phyloP scores from a whole-genome alignment of 2,113 vertebrate species.

The Ciconia stormi region DNA sequence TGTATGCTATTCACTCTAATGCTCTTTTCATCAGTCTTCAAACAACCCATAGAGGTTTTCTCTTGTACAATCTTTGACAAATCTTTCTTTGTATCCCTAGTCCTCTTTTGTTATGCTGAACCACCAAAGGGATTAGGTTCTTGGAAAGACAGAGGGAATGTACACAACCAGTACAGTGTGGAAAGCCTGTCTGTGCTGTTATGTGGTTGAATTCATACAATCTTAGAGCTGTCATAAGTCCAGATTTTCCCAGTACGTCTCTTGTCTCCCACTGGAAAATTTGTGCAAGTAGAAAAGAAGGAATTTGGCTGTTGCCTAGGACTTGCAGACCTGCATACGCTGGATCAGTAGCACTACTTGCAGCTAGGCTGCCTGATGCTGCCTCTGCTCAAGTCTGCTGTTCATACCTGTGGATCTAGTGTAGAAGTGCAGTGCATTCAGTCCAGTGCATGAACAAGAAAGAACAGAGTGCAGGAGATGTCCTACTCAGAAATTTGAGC shows the following conservation, averaged over 20 bases:
- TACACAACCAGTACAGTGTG: not conserved
- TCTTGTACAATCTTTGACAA: not conserved
- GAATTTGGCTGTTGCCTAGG: not conserved
- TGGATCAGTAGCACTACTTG: not conserved
- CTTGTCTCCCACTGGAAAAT: not conserved
- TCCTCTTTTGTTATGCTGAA: not conserved
- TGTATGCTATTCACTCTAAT: not conserved
- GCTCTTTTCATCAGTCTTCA: slow-evolving; percentile 37
- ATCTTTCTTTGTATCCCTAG: not conserved
- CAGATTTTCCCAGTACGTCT: not conserved
- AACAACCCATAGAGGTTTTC: not conserved
- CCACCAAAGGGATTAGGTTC: not conserved
- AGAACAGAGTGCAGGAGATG: not conserved
- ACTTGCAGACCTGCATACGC: not conserved
- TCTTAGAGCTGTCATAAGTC: not conserved
- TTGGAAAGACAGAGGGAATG: not conserved
- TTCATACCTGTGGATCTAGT: accelerated
- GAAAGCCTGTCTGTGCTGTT: not conserved
- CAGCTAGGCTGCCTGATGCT: not conserved
- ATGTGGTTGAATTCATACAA: not conserved
- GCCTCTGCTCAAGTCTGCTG: not conserved
- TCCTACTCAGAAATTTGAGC: not conserved
- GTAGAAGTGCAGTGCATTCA: not conserved
- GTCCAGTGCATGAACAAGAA: not conserved
- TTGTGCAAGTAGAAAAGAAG: not conserved